phyloP scores from a whole-genome alignment of 2,888 invertebrate genomes.

The Xestia sexstrigata region DNA sequence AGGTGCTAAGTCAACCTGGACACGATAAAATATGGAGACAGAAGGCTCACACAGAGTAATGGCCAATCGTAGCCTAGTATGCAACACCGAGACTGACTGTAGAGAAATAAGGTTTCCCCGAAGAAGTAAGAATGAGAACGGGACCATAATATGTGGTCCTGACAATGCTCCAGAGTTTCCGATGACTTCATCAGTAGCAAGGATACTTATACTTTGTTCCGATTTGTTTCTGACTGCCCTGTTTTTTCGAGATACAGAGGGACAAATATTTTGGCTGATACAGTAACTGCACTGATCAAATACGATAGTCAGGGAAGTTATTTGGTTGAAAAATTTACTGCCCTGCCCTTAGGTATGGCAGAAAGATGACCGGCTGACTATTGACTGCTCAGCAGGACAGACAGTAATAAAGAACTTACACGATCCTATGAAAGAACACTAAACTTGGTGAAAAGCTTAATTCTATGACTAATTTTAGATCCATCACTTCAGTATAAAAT shows the following conservation, averaged over 20 bases:
- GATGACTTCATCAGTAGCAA: background rate
- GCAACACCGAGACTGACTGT: too few relatives aligned
- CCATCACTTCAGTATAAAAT: background rate
- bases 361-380: background rate
- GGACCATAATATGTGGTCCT: background rate
- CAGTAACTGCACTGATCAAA: background rate
- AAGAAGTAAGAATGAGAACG: background rate
- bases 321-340: background rate
- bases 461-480: background rate
- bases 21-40: background rate
- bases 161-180: background rate
- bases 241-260: background rate
- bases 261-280: background rate
- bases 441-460: background rate
- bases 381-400: background rate
- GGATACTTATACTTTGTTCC: background rate
- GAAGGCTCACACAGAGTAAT: slow-evolving; percentile 19
- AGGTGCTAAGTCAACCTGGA: slow-evolving; percentile 35
- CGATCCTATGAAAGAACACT: background rate
- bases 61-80: background rate
- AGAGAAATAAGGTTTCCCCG: background rate
- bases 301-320: background rate
- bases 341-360: background rate
- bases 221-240: background rate
- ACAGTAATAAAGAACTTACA: background rate